A percentile compares a stretch with the other conserved stretches of the same genome.
These are phyloP conservation scores for Montipora capricornis DNA, from an alignment of 64 coral and sea anemone genomes.

Conservation along the genomic window DNA sequence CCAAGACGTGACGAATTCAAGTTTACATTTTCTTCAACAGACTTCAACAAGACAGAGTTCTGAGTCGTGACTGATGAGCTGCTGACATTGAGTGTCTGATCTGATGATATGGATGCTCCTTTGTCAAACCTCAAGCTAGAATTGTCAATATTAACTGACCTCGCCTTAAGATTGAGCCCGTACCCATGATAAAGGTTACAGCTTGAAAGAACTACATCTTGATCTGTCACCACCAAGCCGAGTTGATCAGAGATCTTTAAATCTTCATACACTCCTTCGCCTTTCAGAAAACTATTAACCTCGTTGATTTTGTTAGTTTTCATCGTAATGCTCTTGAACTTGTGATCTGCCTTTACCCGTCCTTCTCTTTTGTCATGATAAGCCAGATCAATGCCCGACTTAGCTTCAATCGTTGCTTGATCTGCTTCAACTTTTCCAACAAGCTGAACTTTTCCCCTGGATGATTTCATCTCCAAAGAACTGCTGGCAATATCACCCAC, in stretches of 20 bases:
- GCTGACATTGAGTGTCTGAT: constrained; percentile 33
- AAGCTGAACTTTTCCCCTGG: constrained; percentile 39
- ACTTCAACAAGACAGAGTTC: constrained; percentile 18
- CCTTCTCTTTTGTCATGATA: constrained; percentile 56
- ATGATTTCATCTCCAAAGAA: constrained; percentile 46
- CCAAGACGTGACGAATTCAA: constrained; percentile 55
- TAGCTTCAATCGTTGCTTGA: constrained; percentile 38
- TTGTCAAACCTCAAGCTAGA: constrained; percentile 17
- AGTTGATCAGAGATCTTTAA: constrained; percentile 63
- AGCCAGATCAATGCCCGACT: constrained; percentile 38
- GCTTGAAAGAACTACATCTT: constrained; percentile 66
- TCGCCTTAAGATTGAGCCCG: constrained; percentile 49
- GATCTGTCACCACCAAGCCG: constrained; percentile 53
- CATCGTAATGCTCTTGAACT: constrained; percentile 56
- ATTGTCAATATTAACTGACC: constrained; percentile 55
- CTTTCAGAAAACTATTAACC: constrained; percentile 57
- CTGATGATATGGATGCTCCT: constrained; percentile 62
- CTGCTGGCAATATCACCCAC: constrained; percentile 46
- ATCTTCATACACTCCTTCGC: constrained; percentile 63
- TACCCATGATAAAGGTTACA: constrained; percentile 38
- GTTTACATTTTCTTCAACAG: constrained; percentile 42
- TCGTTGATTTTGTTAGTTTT: constrained; percentile 64
- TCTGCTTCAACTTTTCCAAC: constrained; percentile 65
- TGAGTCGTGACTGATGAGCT: constrained; percentile 28
- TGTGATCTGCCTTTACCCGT: constrained; percentile 27